phyloP scores from a whole-genome alignment of 1,140 invertebrate genomes.

The Drosophila elegans region DNA sequence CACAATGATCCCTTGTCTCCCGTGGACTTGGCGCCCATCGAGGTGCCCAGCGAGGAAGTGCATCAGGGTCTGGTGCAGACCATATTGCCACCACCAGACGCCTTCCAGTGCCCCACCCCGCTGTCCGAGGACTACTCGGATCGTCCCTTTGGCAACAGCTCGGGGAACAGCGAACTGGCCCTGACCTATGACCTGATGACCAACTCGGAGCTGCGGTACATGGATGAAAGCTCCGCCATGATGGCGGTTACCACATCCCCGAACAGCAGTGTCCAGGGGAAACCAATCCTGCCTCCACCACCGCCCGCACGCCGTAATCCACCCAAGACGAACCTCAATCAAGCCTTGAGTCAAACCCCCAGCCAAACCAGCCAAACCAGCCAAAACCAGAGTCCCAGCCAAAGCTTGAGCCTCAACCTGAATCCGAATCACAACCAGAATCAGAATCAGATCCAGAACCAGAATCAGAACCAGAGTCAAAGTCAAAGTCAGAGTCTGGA shows the following conservation, averaged over 20 bases:
- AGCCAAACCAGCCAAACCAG: conserved; percentile 36
- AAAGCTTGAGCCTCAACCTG: conserved; percentile 48
- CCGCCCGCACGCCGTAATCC: conserved; percentile 69
- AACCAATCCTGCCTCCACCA: conserved; percentile 67
- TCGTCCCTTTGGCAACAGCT: conserved; percentile 85
- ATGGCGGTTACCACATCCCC: conserved; percentile 88
- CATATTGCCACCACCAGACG: conserved; percentile 91
- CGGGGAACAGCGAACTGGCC: conserved; percentile 78
- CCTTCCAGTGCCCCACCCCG: conserved; percentile 89
- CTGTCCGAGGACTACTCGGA: conserved; percentile 87
- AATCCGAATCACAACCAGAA: conserved; percentile 15
- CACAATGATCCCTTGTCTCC: conserved; percentile 76
- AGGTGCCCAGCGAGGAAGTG: conserved; percentile 85
- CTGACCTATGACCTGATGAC: conserved; percentile 91
- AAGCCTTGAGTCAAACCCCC: conserved; percentile 16
- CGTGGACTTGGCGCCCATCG: conserved; percentile 84
- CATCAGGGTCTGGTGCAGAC: conserved; percentile 87
- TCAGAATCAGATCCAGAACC: conserved; percentile 33
- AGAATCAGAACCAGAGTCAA: conserved; percentile 15
- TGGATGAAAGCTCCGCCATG: conserved; percentile 95
- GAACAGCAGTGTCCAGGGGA: conserved; percentile 21
- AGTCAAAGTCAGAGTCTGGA: conserved; percentile 61
- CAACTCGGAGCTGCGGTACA: conserved; percentile 92
- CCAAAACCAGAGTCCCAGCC: conserved; percentile 63
- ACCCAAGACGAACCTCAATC: conserved; percentile 44